These are phyloP conservation scores for Periophthalmus magnuspinnatus DNA, from an alignment of 2,797 vertebrate genomes.

Conservation along the genomic window DNA sequence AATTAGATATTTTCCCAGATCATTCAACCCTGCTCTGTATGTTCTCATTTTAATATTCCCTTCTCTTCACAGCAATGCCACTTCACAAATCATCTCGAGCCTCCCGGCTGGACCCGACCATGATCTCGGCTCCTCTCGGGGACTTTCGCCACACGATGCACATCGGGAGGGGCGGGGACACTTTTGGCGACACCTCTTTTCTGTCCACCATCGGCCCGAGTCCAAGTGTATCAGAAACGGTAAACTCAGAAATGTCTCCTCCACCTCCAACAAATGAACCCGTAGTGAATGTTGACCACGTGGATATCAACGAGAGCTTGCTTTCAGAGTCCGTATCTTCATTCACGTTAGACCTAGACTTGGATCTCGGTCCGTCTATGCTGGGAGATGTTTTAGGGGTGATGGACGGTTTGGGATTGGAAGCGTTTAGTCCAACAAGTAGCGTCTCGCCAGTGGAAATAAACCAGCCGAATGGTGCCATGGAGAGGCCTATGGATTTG, in stretches of 20 bases:
- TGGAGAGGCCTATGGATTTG: conserved; percentile 47
- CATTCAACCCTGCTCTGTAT: neutral
- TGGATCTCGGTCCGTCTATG: conserved; percentile 91
- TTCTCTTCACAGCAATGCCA: conserved; percentile 78
- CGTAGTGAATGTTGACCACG: conserved; percentile 43
- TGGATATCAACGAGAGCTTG: conserved; percentile 59
- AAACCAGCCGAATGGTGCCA: conserved; percentile 38
- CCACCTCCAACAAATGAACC: conserved; percentile 25
- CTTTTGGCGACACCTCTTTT: conserved; percentile 93
- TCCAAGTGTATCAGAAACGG: conserved; percentile 45
- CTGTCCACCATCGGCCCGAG: conserved; percentile 81
- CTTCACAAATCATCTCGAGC: conserved; percentile 86
- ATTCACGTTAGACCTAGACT: conserved; percentile 81
- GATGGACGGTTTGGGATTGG: conserved; percentile 82
- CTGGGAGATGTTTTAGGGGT: conserved; percentile 89
- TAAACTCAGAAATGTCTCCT: conserved; percentile 28
- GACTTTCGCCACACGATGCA: conserved; percentile 95
- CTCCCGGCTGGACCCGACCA: conserved; percentile 83
- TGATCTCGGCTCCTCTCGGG: conserved; percentile 85
- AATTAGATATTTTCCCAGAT: too few relatives aligned
- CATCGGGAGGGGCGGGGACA: conserved; percentile 90
- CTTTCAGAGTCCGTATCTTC: conserved; percentile 82
- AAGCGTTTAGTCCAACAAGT: conserved; percentile 54
- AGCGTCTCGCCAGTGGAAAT: conserved; percentile 43
- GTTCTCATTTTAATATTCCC: neutral